Evolutionary conservation across 2,888 invertebrate genomes (phyloP).

Genomic region (Tetanocera ferruginea): DNA sequence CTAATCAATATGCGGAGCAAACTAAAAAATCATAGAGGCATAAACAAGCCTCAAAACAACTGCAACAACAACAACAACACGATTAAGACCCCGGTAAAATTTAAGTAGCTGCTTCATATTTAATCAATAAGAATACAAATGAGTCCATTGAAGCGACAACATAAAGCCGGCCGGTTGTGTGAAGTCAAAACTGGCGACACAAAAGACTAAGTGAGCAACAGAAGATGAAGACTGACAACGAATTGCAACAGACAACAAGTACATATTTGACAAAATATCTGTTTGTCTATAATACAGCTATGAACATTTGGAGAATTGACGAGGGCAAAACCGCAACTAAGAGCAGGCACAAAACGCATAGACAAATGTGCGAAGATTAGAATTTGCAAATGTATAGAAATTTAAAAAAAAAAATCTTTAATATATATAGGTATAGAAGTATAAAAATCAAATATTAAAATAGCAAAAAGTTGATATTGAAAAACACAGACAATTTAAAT

Average conservation of each 20-base stretch:
- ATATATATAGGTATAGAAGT: not conserved
- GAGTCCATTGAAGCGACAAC: not conserved
- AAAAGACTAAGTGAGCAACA: not conserved
- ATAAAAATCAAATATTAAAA: not conserved
- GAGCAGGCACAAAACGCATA: slow-evolving; percentile 2
- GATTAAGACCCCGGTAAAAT: not conserved
- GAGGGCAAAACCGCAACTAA: not conserved
- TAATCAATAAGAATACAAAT: slow-evolving; percentile 14
- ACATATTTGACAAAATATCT: not conserved
- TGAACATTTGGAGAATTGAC: not conserved
- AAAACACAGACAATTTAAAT: slow-evolving; percentile 12
- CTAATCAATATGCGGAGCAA: slow-evolving; percentile 22
- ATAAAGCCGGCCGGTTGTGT: not conserved
- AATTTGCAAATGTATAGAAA: slow-evolving; percentile 14
- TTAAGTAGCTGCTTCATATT: not conserved
- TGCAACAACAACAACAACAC: not conserved
- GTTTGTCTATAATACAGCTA: too few relatives aligned
- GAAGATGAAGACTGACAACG: slow-evolving; percentile 20
- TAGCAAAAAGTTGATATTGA: slow-evolving; percentile 17
- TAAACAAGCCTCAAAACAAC: not conserved
- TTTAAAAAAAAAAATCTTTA: not conserved
- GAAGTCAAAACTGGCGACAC: not conserved
- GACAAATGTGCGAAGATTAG: slow-evolving; percentile 13
- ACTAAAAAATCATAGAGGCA: slow-evolving; percentile 16
- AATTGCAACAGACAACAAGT: not conserved